These are phyloP conservation scores for Notolepis coatsorum DNA, from an alignment of 2,797 vertebrate genomes.

Conservation along the genomic window DNA sequence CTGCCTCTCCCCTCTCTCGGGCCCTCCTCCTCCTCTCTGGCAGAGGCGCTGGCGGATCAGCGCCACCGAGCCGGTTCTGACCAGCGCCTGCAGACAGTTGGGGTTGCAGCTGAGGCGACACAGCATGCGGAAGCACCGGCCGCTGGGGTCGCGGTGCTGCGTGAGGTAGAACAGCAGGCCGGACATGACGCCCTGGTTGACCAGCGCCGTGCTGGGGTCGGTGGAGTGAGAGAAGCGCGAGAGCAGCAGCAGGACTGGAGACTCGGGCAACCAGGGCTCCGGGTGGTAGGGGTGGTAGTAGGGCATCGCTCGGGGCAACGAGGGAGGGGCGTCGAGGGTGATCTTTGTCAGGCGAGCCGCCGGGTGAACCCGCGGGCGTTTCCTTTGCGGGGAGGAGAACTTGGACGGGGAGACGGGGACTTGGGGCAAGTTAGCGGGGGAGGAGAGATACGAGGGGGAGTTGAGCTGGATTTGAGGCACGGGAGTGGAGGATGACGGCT, in stretches of 20 bases:
- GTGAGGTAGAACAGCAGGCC: constrained; percentile 88
- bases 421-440: constrained; percentile 50
- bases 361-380: constrained; percentile 56
- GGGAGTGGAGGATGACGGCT: too few species aligned
- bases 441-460: too few species aligned
- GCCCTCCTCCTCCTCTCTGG: constrained; percentile 54
- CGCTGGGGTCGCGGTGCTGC: constrained; percentile 83
- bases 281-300: constrained; percentile 85
- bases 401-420: constrained; percentile 67
- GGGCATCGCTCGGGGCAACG: constrained; percentile 31
- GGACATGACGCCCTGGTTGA: constrained; percentile 67
- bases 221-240: constrained; percentile 89
- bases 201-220: constrained; percentile 83
- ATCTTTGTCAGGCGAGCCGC: constrained; percentile 50
- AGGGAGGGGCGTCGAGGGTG: constrained; percentile 67
- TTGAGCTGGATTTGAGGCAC: constrained; percentile 11
- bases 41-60: constrained; percentile 84
- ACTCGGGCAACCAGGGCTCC: constrained; percentile 87
- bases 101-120: constrained; percentile 90
- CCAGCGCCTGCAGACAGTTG: constrained; percentile 88
- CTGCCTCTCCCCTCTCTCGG: constrained; percentile 46
- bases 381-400: constrained; percentile 75
- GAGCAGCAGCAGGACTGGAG: constrained; percentile 87
- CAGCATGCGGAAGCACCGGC: constrained; percentile 87
- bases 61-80: constrained; percentile 83